Base-by-base conservation (phyloP, 2,113 vertebrate genomes). In the Podarcis cretensis region DNA sequence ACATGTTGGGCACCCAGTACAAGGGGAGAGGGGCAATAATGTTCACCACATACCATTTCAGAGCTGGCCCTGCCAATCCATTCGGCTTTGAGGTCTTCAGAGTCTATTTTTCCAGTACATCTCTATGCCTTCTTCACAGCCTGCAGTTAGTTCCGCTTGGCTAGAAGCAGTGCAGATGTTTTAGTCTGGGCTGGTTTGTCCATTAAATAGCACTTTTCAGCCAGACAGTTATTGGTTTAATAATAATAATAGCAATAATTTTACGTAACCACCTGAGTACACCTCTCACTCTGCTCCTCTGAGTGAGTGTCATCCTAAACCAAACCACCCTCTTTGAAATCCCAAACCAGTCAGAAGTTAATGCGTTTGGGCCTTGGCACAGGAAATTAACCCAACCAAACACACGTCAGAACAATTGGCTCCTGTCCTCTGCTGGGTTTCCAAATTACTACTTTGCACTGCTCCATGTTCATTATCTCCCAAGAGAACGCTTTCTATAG, bases 391-490 rank as follows among this genome's bases (percentile, higher is more conserved):
- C 68, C 65, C 43, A 84, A 25, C 84, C 32, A 57, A 0, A 83
- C 0, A 8, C 0, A 5, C 87, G 85, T 86, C 89, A 86, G 85
- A 80, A 88, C 1, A 54, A 0, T 0, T 0, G 76, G 84, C 68
- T 87, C 30, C 16, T 48, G 43, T 87, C 79, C 87, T 69, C 2
- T 32, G 10, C 0, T 43, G 21, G 71, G 37, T 87, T 79, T 83
- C 54, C 74, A 63, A 14, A 63, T 68, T 1, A 35, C 43, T 1
- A 3, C 16, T 73, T 84, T 87, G 82, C 30, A 6, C 1, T 81
- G 54, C 6, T 35, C 35, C 3, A 78, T 85, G 30, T 54, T 84
- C 25, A 89, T 89, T 80, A 89, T 85, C 23, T 84, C 76, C 65
- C 23, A 83, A 32, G 32, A 81, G 57, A 76, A 10, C 14, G 1